Evolutionary conservation across 2,113 vertebrate species (phyloP).

Genomic region (Parotia lawesii): DNA sequence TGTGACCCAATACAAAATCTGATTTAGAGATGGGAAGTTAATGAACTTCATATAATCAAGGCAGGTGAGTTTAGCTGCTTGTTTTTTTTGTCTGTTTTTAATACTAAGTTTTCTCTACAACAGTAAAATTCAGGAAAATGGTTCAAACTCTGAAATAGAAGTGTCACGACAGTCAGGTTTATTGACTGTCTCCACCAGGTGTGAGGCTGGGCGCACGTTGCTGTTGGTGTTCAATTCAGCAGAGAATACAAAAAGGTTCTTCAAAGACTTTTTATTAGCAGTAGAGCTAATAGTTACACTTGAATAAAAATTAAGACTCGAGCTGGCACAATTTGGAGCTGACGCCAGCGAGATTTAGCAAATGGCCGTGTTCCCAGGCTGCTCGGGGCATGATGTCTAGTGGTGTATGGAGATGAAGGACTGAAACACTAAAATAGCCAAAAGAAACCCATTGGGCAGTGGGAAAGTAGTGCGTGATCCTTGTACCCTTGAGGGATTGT

Average conservation of each 20-base stretch:
- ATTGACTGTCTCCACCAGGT: neutral
- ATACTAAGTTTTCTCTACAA: neutral
- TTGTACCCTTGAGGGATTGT: neutral
- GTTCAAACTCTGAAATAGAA: neutral
- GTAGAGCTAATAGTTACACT: neutral
- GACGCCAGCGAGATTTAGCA: neutral
- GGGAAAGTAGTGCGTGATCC: neutral
- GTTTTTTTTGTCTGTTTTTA: neutral
- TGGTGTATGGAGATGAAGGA: neutral
- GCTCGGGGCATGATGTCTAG: neutral
- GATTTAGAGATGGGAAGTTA: neutral
- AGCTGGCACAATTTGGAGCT: conserved; percentile 1
- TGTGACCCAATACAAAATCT: neutral
- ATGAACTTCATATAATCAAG: neutral
- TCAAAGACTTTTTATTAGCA: neutral
- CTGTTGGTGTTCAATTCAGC: neutral
- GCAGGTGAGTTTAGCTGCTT: neutral
- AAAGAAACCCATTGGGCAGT: neutral
- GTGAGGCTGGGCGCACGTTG: fast-evolving
- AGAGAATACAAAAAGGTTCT: neutral
- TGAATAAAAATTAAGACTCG: neutral
- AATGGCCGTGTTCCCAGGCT: neutral
- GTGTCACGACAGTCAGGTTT: neutral
- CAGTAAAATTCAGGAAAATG: neutral
- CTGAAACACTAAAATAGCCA: neutral